Conservation (phyloP, 1,140 invertebrate species). For the Mamestra configurata region DNA sequence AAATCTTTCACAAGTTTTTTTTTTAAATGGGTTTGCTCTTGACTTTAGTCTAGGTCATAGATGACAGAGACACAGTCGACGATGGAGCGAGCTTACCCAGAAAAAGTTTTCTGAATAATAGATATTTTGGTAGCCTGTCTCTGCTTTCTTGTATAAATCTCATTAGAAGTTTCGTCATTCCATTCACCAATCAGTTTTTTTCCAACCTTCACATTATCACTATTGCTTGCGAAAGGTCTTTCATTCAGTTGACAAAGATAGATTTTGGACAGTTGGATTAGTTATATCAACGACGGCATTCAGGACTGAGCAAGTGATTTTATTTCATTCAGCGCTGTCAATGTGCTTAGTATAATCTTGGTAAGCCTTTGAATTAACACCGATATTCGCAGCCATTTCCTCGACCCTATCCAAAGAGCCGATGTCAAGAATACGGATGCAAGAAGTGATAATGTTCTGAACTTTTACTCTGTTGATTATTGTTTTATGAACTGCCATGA, state of each 20-base stretch:
- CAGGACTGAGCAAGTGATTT: neutral
- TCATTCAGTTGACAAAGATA: neutral
- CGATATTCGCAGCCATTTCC: no score
- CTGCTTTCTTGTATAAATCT: neutral
- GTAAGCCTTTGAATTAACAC: no score
- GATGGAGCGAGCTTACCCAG: no score
- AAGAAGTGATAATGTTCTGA: no score
- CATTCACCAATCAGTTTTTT: neutral
- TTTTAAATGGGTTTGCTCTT: no score
- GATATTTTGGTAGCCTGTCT: neutral
- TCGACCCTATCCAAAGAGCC: no score
- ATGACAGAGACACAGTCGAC: no score
- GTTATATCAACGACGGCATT: neutral
- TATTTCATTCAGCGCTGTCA: neutral
- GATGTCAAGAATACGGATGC: no score
- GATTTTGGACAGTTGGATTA: neutral
- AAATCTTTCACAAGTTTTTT: no score
- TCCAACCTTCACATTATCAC: neutral
- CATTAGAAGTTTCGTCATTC: neutral
- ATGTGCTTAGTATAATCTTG: neutral
- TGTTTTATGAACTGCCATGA: neutral
- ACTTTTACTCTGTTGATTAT: no score
- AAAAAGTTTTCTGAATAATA: no score
- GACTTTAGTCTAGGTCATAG: no score
- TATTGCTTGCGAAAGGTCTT: neutral